Conservation (phyloP, 2,888 invertebrate genomes). For the Galerucella pusilla region DNA sequence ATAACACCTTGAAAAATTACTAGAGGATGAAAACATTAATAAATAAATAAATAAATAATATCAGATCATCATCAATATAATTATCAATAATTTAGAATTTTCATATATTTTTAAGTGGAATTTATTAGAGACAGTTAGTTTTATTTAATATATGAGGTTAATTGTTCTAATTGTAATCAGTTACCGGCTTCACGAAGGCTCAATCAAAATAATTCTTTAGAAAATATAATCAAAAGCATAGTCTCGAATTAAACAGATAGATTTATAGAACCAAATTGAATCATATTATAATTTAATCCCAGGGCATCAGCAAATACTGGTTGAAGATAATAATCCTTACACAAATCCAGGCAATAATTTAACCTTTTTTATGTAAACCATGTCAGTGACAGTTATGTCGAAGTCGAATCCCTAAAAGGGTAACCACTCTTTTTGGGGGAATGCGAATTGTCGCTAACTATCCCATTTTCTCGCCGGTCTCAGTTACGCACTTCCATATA, state of each 20-base stretch:
- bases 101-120: too few species aligned
- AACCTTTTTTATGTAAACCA: constrained; percentile 64
- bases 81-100: too few species aligned
- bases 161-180: too few species aligned
- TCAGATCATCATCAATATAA: too few species aligned
- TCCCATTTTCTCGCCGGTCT: constrained; percentile 60
- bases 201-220: too few species aligned
- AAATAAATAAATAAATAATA: too few species aligned
- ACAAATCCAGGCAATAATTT: constrained; percentile 62
- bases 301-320: constrained; percentile 36
- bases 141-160: too few species aligned
- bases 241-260: not conserved
- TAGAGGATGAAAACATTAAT: too few species aligned
- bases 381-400: constrained; percentile 64
- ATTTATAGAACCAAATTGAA: constrained; percentile 39
- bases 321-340: constrained; percentile 50
- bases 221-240: not conserved
- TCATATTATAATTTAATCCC: constrained; percentile 43
- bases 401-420: constrained; percentile 61
- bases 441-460: constrained; percentile 66
- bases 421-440: constrained; percentile 63
- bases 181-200: too few species aligned
- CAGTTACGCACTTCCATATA: constrained; percentile 59
- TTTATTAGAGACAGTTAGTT: too few species aligned
- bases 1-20: too few species aligned